phyloP scores from a whole-genome alignment of 2,888 invertebrate genomes.

The Sericinus montela region DNA sequence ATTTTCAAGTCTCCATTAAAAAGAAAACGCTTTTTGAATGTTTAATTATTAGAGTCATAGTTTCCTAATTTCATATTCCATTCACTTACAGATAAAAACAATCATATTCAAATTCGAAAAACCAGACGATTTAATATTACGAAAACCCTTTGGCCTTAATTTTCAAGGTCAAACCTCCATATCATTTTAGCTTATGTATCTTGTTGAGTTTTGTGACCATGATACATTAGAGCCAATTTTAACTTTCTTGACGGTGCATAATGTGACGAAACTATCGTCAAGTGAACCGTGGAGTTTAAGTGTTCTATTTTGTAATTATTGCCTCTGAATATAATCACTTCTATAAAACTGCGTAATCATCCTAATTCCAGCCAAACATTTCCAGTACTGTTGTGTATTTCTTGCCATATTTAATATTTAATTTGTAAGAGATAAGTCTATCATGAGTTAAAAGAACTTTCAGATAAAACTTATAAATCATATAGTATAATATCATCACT shows the following conservation, averaged over 20 bases:
- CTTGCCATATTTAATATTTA: constrained; percentile 40
- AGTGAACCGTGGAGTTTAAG: background rate
- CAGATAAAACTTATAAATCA: background rate
- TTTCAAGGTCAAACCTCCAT: constrained; percentile 20
- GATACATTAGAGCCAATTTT: constrained; percentile 14
- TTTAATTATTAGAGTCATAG: no score
- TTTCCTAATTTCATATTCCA: background rate
- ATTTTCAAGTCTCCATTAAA: no score
- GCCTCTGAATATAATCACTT: no score
- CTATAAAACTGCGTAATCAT: constrained; percentile 6
- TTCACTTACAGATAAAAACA: no score
- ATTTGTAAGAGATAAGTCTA: constrained; percentile 36
- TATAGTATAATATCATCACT: no score
- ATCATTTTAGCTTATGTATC: constrained; percentile 12
- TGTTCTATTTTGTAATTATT: constrained; percentile 8
- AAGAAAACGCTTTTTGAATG: no score
- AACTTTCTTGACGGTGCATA: background rate
- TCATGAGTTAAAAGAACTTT: constrained; percentile 6
- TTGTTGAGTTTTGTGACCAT: constrained; percentile 3
- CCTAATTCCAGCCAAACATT: constrained; percentile 17
- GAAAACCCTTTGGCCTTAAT: constrained; percentile 20
- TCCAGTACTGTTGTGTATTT: constrained; percentile 37
- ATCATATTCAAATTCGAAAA: background rate
- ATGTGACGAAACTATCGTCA: constrained; percentile 8
- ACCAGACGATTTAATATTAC: background rate